Conservation (phyloP, 2,888 invertebrate species). For the Anthrax anthrax region DNA sequence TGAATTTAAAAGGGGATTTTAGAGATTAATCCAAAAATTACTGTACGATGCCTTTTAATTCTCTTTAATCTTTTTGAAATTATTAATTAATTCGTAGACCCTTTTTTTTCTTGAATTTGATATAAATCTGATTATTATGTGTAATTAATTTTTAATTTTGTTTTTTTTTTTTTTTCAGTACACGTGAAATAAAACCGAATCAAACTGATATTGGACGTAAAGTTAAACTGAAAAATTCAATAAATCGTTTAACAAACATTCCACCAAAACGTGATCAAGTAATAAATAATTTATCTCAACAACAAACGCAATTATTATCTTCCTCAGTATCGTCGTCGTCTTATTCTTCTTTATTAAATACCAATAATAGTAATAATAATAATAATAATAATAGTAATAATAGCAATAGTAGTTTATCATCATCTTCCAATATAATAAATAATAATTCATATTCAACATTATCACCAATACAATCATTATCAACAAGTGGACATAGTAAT, state of each 20-base stretch:
- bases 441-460: too few species aligned
- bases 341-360: neutral
- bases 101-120: too few species aligned
- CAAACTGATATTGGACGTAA: conserved; percentile 79
- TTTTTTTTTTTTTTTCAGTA: conserved; percentile 43
- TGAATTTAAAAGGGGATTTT: too few species aligned
- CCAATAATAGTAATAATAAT: conserved; percentile 7
- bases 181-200: conserved; percentile 85
- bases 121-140: too few species aligned
- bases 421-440: too few species aligned
- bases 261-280: conserved; percentile 22
- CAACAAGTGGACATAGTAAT: conserved; percentile 7
- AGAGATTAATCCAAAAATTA: too few species aligned
- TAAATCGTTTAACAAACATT: conserved; percentile 23
- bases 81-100: too few species aligned
- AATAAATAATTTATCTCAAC: conserved; percentile 7
- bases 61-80: too few species aligned
- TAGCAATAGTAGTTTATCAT: conserved; percentile 9
- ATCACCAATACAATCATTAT: too few species aligned
- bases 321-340: neutral
- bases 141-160: neutral
- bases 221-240: conserved; percentile 55
- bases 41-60: too few species aligned
- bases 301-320: neutral
- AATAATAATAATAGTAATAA: conserved; percentile 10